Percentiles rank a stretch among this genome's conserved stretches.
Evolutionary conservation across 2,113 vertebrate genomes (phyloP).

Genomic region (Parotia lawesii): DNA sequence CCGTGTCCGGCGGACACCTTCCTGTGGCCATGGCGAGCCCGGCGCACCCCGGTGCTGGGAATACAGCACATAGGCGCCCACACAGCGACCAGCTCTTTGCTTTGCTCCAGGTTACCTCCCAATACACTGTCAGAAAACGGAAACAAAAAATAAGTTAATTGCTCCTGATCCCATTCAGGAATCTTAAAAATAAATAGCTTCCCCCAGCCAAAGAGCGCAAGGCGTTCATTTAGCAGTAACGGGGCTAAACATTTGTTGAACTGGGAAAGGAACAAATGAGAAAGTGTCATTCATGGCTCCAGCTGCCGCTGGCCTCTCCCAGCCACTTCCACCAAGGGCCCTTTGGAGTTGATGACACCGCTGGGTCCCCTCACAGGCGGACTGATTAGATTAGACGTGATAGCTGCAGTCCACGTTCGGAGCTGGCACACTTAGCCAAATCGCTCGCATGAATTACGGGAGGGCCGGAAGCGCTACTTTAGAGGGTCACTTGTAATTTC

Average conservation of each 20-base stretch:
- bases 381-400: slow-evolving; percentile 39
- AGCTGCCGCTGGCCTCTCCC: slow-evolving; percentile 60
- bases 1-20: neutral
- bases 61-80: neutral
- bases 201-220: neutral
- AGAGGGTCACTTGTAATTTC: slow-evolving; percentile 29
- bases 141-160: slow-evolving; percentile 47
- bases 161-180: slow-evolving; percentile 7
- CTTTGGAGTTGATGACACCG: slow-evolving; percentile 55
- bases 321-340: slow-evolving; percentile 62
- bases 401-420: neutral
- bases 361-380: slow-evolving; percentile 32
- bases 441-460: neutral
- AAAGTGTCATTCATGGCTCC: slow-evolving; percentile 56
- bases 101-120: slow-evolving; percentile 6
- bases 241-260: slow-evolving; percentile 33
- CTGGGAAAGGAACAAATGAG: slow-evolving; percentile 65
- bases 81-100: neutral
- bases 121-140: neutral
- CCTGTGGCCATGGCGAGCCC: neutral
- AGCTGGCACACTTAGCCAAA: slow-evolving; percentile 8
- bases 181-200: slow-evolving; percentile 37
- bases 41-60: fast-evolving
- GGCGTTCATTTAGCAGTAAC: slow-evolving; percentile 20
- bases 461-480: neutral